A percentile compares a stretch with the other conserved stretches of the same genome.
phyloP scores from a whole-genome alignment of 2,113 vertebrate genomes.

The Gasterosteus aculeatus region DNA sequence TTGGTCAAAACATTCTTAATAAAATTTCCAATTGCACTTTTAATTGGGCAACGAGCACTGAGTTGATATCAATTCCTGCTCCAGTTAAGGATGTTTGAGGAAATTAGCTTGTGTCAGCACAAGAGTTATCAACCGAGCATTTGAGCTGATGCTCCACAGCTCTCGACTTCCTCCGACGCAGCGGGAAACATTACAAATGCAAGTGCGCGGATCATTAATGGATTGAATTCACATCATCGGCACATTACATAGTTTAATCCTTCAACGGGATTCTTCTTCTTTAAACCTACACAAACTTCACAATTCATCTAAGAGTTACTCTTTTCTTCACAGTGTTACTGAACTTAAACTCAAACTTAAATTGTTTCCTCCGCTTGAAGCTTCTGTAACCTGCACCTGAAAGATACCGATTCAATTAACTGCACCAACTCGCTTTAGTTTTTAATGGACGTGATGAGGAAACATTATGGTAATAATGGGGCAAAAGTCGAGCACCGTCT shows the following conservation, averaged over 20 bases:
- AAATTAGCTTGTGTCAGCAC: slow-evolving; percentile 70
- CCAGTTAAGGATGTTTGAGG: slow-evolving; percentile 64
- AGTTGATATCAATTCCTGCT: slow-evolving; percentile 58
- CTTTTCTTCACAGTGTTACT: slow-evolving; percentile 8
- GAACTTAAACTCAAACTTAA: slow-evolving; percentile 39
- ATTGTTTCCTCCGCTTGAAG: slow-evolving; percentile 22
- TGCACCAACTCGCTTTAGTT: slow-evolving; percentile 43
- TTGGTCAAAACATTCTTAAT: slow-evolving; percentile 53
- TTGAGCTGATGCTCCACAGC: slow-evolving; percentile 28
- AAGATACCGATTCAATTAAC: slow-evolving; percentile 55
- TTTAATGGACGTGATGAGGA: slow-evolving; percentile 30
- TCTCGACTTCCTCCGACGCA: slow-evolving; percentile 29
- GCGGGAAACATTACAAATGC: slow-evolving; percentile 49
- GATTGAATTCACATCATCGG: slow-evolving; percentile 61
- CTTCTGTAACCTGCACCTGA: slow-evolving; percentile 43
- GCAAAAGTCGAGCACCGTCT: not conserved
- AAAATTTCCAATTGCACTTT: slow-evolving; percentile 66
- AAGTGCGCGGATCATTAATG: slow-evolving; percentile 48
- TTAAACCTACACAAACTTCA: slow-evolving; percentile 34
- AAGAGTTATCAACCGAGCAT: slow-evolving; percentile 54
- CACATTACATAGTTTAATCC: slow-evolving; percentile 62
- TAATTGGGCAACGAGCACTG: slow-evolving; percentile 66
- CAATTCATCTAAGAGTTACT: slow-evolving; percentile 38
- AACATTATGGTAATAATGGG: slow-evolving; percentile 29
- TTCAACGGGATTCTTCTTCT: slow-evolving; percentile 46